These are phyloP conservation scores for Pyrrhia umbra DNA, from an alignment of 2,888 invertebrate species.

Conservation along the genomic window DNA sequence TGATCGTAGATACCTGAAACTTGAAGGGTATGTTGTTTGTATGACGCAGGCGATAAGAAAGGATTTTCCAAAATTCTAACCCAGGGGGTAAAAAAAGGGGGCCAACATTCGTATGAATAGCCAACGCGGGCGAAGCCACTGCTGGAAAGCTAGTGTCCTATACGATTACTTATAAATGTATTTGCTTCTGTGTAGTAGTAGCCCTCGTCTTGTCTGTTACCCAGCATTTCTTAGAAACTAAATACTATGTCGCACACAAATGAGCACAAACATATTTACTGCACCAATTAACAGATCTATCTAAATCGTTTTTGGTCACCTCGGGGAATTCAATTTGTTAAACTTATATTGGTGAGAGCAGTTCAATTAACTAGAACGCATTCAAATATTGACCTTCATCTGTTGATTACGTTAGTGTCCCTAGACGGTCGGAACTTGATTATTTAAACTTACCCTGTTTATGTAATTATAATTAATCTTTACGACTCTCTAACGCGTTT, in stretches of 20 bases:
- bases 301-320: constrained; percentile 59
- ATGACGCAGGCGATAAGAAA: no score
- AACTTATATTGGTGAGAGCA: constrained; percentile 78
- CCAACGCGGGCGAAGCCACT: no score
- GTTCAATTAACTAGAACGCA: constrained; percentile 69
- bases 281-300: constrained; percentile 42
- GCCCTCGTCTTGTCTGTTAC: constrained; percentile 7
- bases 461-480: constrained; percentile 48
- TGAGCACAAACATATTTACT: constrained; percentile 26
- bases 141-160: no score
- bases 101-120: no score
- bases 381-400: constrained; percentile 71
- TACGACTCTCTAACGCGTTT: constrained; percentile 16
- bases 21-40: no score
- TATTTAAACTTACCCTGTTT: constrained; percentile 39
- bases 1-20: no score
- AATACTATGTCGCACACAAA: constrained; percentile 7
- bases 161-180: neutral
- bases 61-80: no score
- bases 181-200: neutral
- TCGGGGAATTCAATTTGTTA: constrained; percentile 69
- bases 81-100: no score
- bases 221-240: constrained; percentile 5
- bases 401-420: constrained; percentile 74
- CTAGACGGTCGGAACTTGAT: constrained; percentile 56